Conservation (phyloP, 2,888 invertebrate genomes). For the Corbicula japonica region DNA sequence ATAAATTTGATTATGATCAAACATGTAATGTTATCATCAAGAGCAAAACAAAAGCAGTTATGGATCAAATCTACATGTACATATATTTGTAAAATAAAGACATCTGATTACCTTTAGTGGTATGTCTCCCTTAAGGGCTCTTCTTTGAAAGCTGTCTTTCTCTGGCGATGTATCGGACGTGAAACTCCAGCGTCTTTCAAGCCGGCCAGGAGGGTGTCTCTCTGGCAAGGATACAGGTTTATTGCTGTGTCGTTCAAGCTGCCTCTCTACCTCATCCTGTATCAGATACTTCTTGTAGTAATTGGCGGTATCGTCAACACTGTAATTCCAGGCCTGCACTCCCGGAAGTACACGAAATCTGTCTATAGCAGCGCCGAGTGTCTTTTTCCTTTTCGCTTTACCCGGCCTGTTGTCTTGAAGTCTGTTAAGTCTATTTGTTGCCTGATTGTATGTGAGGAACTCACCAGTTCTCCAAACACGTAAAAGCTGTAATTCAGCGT, state of each 20-base stretch:
- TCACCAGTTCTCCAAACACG: conserved; percentile 51
- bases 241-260: conserved; percentile 5
- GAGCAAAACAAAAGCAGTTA: no score
- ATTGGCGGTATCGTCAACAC: conserved; percentile 42
- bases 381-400: not conserved
- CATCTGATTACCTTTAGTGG: conserved; percentile 31
- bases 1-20: no score
- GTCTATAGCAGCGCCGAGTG: conserved; percentile 9
- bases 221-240: conserved; percentile 38
- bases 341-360: conserved; percentile 47
- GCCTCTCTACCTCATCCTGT: conserved; percentile 51
- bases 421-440: conserved; percentile 43
- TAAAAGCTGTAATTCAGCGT: conserved; percentile 36
- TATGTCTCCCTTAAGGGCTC: conserved; percentile 16
- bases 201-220: not conserved
- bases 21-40: no score
- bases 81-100: no score
- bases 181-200: conserved; percentile 21
- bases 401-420: conserved; percentile 36
- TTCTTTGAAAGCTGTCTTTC: conserved; percentile 12
- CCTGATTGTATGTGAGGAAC: conserved; percentile 54
- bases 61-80: no score
- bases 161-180: conserved; percentile 28
- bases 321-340: conserved; percentile 52
- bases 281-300: conserved; percentile 60